Percentiles rank a stretch among this genome's conserved stretches.
These are phyloP conservation scores for Oryctes rhinoceros DNA, from an alignment of 1,140 invertebrate genomes.

Conservation along the genomic window DNA sequence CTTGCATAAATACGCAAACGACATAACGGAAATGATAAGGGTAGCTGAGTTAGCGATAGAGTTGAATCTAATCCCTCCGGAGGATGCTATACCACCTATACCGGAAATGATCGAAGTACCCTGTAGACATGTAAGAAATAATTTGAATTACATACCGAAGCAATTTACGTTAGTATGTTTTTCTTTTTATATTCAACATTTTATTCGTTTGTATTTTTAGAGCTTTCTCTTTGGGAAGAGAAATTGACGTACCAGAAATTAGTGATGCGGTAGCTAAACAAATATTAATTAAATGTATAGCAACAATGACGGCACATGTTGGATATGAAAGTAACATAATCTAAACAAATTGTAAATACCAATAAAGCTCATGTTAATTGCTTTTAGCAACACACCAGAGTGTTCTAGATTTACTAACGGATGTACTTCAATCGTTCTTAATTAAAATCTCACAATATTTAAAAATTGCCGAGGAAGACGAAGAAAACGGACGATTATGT, in stretches of 20 bases:
- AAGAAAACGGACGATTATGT: constrained; percentile 45
- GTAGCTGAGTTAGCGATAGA: constrained; percentile 52
- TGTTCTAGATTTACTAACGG: constrained; percentile 54
- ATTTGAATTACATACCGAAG: constrained; percentile 54
- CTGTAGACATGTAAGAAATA: constrained; percentile 50
- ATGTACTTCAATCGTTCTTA: constrained; percentile 55
- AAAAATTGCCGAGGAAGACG: constrained; percentile 50
- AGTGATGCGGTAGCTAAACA: constrained; percentile 53
- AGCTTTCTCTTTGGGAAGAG: constrained; percentile 43
- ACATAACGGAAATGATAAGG: constrained; percentile 55
- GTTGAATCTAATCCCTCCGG: constrained; percentile 50
- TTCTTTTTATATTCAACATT: background rate
- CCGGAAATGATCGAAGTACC: constrained; percentile 52
- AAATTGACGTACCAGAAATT: constrained; percentile 51
- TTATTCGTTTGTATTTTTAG: constrained; percentile 33
- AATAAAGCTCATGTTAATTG: background rate
- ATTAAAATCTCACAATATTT: constrained; percentile 53
- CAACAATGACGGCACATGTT: constrained; percentile 55
- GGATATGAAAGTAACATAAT: constrained; percentile 55
- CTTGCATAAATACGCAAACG: constrained; percentile 56
- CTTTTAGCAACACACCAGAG: constrained; percentile 55
- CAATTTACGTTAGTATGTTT: constrained; percentile 48
- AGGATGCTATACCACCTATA: constrained; percentile 52
- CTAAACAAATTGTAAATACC: background rate
- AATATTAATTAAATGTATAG: constrained; percentile 53